Evolutionary conservation across 2,888 invertebrate genomes (phyloP).

Genomic region (Clusia tigrina): DNA sequence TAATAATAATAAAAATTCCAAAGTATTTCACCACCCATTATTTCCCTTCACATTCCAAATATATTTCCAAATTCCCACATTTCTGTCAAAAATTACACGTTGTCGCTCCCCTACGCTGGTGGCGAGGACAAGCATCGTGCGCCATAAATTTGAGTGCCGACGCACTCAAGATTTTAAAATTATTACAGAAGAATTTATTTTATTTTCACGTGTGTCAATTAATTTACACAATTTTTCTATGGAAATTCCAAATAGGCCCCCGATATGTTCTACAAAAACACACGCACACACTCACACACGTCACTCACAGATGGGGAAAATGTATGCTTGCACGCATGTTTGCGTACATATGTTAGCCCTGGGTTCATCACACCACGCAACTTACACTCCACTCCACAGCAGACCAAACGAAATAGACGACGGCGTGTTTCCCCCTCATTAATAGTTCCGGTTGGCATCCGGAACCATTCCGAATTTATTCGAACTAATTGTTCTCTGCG

Average conservation of each 20-base stretch:
- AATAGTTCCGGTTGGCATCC: slow-evolving; percentile 30
- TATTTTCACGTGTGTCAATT: neutral
- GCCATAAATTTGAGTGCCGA: too few species aligned
- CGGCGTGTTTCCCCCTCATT: slow-evolving; percentile 19
- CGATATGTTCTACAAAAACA: neutral
- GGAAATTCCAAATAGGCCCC: neutral
- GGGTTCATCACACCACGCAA: neutral
- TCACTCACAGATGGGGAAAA: too few species aligned
- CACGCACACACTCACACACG: neutral
- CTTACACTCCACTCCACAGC: neutral
- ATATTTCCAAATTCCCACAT: too few species aligned
- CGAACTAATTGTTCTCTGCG: slow-evolving; percentile 26
- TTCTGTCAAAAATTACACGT: too few species aligned
- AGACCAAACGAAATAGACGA: neutral
- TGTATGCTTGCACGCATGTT: too few species aligned
- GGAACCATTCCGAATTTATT: slow-evolving; percentile 25
- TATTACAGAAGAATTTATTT: neutral
- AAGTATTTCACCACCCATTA: too few species aligned
- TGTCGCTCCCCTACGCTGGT: too few species aligned
- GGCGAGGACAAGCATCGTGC: too few species aligned
- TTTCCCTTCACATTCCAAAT: too few species aligned
- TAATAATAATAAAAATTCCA: too few species aligned
- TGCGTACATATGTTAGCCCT: neutral
- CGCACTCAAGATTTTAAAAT: too few species aligned
- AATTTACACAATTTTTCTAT: slow-evolving; percentile 2